Evolutionary conservation across 2,113 vertebrate genomes (phyloP).

Genomic region (Petaurus breviceps): DNA sequence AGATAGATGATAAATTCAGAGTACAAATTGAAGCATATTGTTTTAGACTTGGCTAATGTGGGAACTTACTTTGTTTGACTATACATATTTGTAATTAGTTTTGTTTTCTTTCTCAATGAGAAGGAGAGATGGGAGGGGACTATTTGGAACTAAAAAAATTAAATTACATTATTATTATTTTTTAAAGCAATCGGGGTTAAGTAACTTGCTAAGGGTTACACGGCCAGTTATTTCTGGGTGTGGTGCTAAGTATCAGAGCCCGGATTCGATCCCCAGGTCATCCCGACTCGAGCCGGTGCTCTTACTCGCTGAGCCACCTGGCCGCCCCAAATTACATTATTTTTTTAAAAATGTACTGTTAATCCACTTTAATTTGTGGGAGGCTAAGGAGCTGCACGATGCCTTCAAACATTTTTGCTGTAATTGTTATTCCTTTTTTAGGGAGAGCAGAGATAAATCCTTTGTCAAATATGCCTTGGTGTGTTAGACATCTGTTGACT

Average conservation of each 20-base stretch:
- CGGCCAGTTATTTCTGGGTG: too few relatives aligned
- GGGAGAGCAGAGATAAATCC: neutral
- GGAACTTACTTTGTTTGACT: neutral
- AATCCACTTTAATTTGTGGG: slow-evolving; percentile 10
- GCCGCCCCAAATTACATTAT: too few relatives aligned
- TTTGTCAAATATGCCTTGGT: neutral
- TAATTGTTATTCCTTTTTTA: slow-evolving; percentile 22
- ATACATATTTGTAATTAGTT: neutral
- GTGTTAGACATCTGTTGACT: neutral
- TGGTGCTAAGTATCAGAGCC: too few relatives aligned
- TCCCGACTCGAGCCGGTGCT: too few relatives aligned
- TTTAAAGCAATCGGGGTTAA: too few relatives aligned
- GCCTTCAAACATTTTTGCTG: neutral
- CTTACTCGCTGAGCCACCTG: too few relatives aligned
- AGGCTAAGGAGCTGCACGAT: slow-evolving; percentile 9
- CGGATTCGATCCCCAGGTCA: too few relatives aligned
- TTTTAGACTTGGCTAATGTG: neutral
- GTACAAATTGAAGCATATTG: neutral
- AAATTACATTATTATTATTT: neutral
- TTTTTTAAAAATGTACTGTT: neutral
- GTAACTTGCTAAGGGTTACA: too few relatives aligned
- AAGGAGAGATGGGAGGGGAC: neutral
- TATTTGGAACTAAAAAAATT: neutral
- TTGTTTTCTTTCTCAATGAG: neutral
- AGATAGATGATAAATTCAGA: neutral